These are phyloP conservation scores for Parazoanthus darwini DNA, from an alignment of 92 coral and sea anemone genomes.

Conservation along the genomic window DNA sequence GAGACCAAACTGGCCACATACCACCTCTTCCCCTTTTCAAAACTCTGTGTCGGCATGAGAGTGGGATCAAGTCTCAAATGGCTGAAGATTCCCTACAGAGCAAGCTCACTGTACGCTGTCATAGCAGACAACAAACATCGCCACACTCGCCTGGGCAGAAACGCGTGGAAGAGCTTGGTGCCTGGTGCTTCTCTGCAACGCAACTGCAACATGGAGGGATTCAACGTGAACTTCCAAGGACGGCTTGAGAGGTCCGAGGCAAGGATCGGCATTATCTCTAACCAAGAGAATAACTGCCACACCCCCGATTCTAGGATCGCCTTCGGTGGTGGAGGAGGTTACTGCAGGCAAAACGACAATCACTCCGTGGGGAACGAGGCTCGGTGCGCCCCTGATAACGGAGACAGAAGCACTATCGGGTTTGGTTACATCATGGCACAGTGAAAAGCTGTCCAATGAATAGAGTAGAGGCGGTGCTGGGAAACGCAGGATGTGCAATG, in stretches of 20 bases:
- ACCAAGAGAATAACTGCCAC: slow-evolving; percentile 25
- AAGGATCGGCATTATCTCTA: slow-evolving; percentile 8
- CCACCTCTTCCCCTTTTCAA: slow-evolving; percentile 42
- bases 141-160: slow-evolving; percentile 42
- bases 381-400: slow-evolving; percentile 7
- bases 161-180: neutral
- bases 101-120: slow-evolving; percentile 39
- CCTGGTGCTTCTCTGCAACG: neutral
- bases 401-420: slow-evolving; percentile 3
- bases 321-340: slow-evolving; percentile 14
- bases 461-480: neutral
- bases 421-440: slow-evolving; percentile 42
- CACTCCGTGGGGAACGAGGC: slow-evolving; percentile 15
- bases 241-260: slow-evolving; percentile 24
- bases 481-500: neutral
- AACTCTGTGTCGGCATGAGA: slow-evolving; percentile 52
- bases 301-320: slow-evolving; percentile 8
- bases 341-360: neutral
- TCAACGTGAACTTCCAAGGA: slow-evolving; percentile 17
- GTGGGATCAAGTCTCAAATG: slow-evolving; percentile 18
- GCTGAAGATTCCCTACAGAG: slow-evolving; percentile 41
- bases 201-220: slow-evolving; percentile 16
- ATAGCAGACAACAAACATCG: slow-evolving; percentile 46
- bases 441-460: neutral
- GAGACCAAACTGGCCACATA: slow-evolving; percentile 59